phyloP scores from a whole-genome alignment of 2,888 invertebrate species.

The Galeruca laticollis region DNA sequence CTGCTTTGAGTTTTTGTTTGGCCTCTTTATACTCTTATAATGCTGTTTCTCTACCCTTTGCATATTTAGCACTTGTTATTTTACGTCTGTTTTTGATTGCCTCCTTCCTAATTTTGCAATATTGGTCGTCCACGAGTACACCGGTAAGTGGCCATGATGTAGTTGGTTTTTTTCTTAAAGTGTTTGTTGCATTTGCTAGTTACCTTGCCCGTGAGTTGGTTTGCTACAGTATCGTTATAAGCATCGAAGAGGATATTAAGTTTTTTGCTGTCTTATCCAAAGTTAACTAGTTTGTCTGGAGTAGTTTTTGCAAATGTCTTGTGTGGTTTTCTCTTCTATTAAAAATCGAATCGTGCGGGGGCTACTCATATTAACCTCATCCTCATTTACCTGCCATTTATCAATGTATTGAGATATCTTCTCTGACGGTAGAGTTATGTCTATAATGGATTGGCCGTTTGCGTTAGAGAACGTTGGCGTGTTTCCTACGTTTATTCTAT shows the following conservation, averaged over 20 bases:
- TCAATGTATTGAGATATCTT: too few species aligned
- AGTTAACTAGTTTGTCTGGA: neutral
- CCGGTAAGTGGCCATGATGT: slow-evolving; percentile 27
- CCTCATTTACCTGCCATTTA: slow-evolving; percentile 16
- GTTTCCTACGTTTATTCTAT: slow-evolving; percentile 28
- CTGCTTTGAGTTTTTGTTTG: too few species aligned
- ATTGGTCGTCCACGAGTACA: neutral
- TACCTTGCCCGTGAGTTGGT: neutral
- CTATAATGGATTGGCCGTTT: slow-evolving; percentile 27
- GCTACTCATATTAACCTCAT: slow-evolving; percentile 5
- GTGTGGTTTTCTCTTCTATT: neutral
- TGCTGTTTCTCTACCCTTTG: neutral
- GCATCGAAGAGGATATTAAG: neutral
- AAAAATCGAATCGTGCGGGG: neutral
- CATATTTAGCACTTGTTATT: neutral
- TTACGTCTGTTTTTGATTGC: neutral
- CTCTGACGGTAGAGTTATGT: too few species aligned
- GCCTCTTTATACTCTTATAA: neutral
- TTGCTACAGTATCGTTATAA: neutral
- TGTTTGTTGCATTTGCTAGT: neutral
- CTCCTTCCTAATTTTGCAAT: neutral
- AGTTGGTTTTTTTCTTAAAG: neutral
- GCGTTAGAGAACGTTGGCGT: slow-evolving; percentile 25
- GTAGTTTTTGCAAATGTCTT: neutral
- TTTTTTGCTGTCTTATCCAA: slow-evolving; percentile 4